Percentiles rank a stretch among this genome's conserved stretches.
These are phyloP conservation scores for Pseudopipra pipra DNA, from an alignment of 2,113 vertebrate species.

Conservation along the genomic window DNA sequence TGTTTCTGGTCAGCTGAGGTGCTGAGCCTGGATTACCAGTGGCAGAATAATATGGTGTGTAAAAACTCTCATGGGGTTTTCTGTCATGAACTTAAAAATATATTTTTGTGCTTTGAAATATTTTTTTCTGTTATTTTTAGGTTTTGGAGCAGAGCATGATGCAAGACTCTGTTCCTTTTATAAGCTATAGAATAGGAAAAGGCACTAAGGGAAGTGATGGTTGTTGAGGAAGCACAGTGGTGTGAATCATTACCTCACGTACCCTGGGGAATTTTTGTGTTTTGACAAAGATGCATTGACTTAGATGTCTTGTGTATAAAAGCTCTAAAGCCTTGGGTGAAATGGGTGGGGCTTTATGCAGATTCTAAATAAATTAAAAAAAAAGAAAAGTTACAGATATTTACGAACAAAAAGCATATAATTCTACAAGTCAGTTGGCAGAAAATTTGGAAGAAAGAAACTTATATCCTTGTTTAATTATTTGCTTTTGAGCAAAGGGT, in stretches of 20 bases:
- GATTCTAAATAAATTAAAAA: neutral
- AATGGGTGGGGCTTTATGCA: neutral
- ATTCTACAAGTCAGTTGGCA: neutral
- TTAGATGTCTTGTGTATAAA: neutral
- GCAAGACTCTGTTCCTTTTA: neutral
- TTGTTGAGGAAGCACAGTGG: fast-evolving
- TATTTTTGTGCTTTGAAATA: neutral
- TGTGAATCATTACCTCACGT: neutral
- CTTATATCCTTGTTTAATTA: neutral
- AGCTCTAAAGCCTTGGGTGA: neutral
- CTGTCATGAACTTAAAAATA: neutral
- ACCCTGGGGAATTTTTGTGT: neutral
- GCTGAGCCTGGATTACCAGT: neutral
- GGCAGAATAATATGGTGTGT: neutral
- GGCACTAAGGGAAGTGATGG: neutral
- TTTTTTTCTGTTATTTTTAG: neutral
- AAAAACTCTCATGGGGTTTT: neutral
- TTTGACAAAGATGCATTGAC: neutral
- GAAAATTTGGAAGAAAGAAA: neutral
- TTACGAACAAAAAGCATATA: neutral
- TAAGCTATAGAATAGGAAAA: neutral
- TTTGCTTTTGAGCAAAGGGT: neutral
- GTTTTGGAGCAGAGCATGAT: neutral
- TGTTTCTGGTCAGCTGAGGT: neutral
- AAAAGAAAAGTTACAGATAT: neutral